Base-by-base conservation (phyloP, 2,797 vertebrate species). In the Manis pentadactyla region DNA sequence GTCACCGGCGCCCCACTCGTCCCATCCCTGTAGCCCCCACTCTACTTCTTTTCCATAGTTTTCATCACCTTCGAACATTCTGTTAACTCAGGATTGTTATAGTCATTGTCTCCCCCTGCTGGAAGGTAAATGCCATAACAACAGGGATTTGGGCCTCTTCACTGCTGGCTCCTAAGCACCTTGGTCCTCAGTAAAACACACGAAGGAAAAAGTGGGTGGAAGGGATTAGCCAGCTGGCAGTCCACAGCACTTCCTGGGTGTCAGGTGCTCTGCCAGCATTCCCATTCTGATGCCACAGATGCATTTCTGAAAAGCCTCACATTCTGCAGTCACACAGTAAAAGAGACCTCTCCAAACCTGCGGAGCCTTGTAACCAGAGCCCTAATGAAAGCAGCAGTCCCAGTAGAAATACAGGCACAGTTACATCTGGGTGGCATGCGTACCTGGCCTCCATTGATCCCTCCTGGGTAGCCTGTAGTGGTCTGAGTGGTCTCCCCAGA, bases 71-170 rank as follows among this genome's bases (percentile, higher is more conserved):
- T 49, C 27, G 5, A 71, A 29, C 2, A 23, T 31, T 27, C 71
- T 46, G 0, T 53, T 13, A 31, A 57, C 9, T 82, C 61, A 7
- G 74, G 31, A 51, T 63, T 15, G 1, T 59, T 69, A 18, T 25
- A n/a, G 77, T 91, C 51, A 21, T 79, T 57, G 39, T 87, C 95
- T 86, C 96, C 97, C 94, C 73, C 95, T 97, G 75, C 94, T 96
- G 85, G 84, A 92, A 96, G 69, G 51, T 49, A 71, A 51, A 42
- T 1, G 39, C 46, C 59, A 78, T 75, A 46, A 73, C 86, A 42
- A 83, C 1, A 1, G 51, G 61, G 9, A 27, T 42, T 59, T 25
- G 64, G 39, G 64, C 7, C 29, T 87, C 39, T 42, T 89, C 39
- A 55, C 12, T 34, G 49, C 12, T 61, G 68, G 37, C 27, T 74